A percentile compares a stretch with the other conserved stretches of the same genome.
Conservation (phyloP, 2,888 invertebrate species). For the Pelosia muscerda region DNA sequence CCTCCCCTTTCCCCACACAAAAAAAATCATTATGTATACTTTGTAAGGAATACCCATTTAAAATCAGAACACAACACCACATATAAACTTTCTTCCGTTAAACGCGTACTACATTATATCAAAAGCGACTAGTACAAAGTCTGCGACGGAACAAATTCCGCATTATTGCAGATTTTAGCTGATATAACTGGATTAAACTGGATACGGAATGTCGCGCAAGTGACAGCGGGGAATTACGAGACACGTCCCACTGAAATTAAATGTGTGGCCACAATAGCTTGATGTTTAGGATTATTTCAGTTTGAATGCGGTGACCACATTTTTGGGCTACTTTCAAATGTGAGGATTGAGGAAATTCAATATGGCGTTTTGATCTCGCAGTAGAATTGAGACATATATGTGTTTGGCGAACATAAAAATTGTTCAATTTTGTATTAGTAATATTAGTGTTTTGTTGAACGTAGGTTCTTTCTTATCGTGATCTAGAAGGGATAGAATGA, state of each 20-base stretch:
- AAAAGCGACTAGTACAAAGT: constrained; percentile 44
- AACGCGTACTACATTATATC: constrained; percentile 24
- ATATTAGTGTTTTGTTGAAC: no score
- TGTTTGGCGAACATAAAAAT: not conserved
- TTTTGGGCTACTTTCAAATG: constrained; percentile 15
- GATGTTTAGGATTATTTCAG: constrained; percentile 43
- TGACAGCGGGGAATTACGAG: constrained; percentile 57
- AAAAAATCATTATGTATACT: no score
- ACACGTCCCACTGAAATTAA: constrained; percentile 53
- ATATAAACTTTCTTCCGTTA: constrained; percentile 12
- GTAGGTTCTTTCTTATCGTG: no score
- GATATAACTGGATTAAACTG: constrained; percentile 62
- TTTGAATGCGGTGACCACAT: constrained; percentile 25
- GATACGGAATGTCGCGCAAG: constrained; percentile 54
- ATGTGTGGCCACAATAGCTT: constrained; percentile 50
- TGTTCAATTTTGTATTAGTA: not conserved
- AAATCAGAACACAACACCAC: constrained; percentile 9
- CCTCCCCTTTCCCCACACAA: not conserved
- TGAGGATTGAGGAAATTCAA: constrained; percentile 5
- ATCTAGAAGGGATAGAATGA: no score
- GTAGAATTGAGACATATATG: not conserved
- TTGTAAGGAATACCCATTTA: not conserved
- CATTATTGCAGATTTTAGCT: constrained; percentile 63
- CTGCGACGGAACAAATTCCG: constrained; percentile 55
- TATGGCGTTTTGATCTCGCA: not conserved